Conservation (phyloP, 2,113 vertebrate species). For the Gasterosteus nipponicus region DNA sequence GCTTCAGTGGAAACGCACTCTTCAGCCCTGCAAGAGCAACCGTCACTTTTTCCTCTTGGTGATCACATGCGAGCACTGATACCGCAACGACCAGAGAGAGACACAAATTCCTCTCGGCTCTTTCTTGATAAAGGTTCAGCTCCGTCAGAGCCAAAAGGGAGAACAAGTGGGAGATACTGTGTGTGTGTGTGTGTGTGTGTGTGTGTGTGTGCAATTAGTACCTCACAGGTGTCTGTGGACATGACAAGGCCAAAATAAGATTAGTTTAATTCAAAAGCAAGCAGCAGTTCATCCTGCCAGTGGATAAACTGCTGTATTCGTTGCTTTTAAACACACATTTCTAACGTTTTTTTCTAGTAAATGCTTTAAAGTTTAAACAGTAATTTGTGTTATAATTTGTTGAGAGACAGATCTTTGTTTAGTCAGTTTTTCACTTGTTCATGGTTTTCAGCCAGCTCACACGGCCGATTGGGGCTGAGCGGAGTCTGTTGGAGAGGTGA, state of each 20-base stretch:
- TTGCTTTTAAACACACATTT: background rate
- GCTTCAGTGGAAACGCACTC: slow-evolving; percentile 4
- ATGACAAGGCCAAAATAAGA: background rate
- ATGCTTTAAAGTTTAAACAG: background rate
- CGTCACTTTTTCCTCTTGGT: background rate
- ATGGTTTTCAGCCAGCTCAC: background rate
- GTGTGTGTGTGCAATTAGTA: background rate
- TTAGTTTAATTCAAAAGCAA: background rate
- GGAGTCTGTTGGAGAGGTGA: slow-evolving; percentile 20
- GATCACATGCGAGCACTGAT: slow-evolving; percentile 25
- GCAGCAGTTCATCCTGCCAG: background rate
- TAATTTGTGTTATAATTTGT: background rate
- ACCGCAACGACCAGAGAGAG: background rate
- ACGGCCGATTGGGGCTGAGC: background rate
- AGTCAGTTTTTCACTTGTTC: background rate
- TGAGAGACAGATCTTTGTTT: background rate
- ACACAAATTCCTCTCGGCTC: slow-evolving; percentile 24
- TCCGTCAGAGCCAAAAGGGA: slow-evolving; percentile 7
- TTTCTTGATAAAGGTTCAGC: slow-evolving; percentile 31
- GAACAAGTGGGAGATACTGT: slow-evolving; percentile 15
- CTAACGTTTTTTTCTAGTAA: too few relatives aligned
- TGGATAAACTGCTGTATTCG: background rate
- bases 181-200: slow-evolving; percentile 4
- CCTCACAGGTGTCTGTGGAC: background rate
- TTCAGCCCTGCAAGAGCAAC: background rate